Conservation (phyloP, 2,797 vertebrate species). For the Trichosurus vulpecula region DNA sequence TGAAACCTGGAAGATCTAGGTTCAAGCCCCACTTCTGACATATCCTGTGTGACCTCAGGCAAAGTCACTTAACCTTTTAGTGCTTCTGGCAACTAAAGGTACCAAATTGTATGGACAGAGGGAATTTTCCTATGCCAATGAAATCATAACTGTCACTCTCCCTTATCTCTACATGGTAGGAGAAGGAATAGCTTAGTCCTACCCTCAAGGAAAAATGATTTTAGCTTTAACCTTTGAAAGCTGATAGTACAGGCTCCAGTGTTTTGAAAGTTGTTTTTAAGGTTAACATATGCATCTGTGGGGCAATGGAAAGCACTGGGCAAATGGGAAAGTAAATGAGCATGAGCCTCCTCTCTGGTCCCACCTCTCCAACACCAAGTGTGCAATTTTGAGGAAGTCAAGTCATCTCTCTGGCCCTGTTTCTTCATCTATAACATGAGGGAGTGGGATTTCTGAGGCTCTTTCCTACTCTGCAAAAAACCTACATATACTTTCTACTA, state of each 20-base stretch:
- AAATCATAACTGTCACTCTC: background rate
- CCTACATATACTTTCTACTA: background rate
- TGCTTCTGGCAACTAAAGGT: background rate
- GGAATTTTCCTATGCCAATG: background rate
- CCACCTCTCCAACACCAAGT: background rate
- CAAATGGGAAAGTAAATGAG: background rate
- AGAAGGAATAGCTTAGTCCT: background rate
- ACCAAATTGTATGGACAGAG: background rate
- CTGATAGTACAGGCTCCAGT: background rate
- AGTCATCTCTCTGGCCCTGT: background rate
- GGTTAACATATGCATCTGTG: background rate
- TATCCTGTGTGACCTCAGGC: background rate
- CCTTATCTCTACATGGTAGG: background rate
- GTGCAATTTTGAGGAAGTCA: background rate
- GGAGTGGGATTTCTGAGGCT: constrained; percentile 5
- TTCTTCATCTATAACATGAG: constrained; percentile 72
- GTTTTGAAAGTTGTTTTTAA: background rate
- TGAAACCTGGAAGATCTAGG: background rate
- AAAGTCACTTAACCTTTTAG: background rate
- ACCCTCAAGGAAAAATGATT: background rate
- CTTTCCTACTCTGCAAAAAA: background rate
- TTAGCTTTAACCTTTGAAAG: background rate
- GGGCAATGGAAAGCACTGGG: background rate
- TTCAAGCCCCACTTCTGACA: background rate
- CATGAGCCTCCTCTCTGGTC: background rate